phyloP scores from a whole-genome alignment of 2,888 invertebrate genomes.

The Xanthorhoe designata region DNA sequence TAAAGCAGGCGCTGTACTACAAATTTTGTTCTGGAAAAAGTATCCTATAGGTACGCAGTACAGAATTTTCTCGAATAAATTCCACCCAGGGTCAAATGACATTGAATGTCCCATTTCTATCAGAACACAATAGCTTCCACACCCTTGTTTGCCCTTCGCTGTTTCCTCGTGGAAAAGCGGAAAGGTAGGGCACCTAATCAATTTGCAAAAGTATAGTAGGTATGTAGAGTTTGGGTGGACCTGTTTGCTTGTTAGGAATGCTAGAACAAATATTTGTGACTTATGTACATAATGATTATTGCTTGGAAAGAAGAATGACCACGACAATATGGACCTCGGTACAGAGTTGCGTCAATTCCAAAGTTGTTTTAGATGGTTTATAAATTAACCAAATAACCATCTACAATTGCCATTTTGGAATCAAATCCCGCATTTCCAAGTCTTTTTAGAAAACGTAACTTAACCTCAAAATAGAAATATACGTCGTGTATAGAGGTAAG shows the following conservation, averaged over 20 bases:
- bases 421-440: too few relatives aligned
- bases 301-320: background rate
- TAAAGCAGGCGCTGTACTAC: too few relatives aligned
- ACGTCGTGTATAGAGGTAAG: too few relatives aligned
- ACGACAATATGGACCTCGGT: too few relatives aligned
- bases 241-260: slow-evolving; percentile 19
- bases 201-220: slow-evolving; percentile 24
- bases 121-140: slow-evolving; percentile 1
- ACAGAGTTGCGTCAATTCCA: too few relatives aligned
- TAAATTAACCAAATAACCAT: too few relatives aligned
- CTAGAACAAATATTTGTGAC: slow-evolving; percentile 17
- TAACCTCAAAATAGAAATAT: too few relatives aligned
- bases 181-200: slow-evolving; percentile 20
- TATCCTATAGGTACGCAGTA: background rate
- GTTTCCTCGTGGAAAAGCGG: slow-evolving; percentile 1
- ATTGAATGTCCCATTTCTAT: background rate
- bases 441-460: too few relatives aligned
- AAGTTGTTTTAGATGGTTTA: too few relatives aligned
- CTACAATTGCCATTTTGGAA: too few relatives aligned
- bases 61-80: background rate
- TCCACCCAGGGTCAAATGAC: background rate
- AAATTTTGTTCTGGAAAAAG: background rate
- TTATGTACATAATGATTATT: too few relatives aligned
- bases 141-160: slow-evolving; percentile 15
- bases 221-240: slow-evolving; percentile 18